Conservation (phyloP, 2,113 vertebrate species). For the Danio rerio region GRCz12tu NC_133198.1:31997501-31998000, state of each 20-base stretch:
- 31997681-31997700: conserved; percentile 61
- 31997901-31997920: background rate
- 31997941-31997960: background rate
- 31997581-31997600: conserved; percentile 70
- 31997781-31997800: background rate
- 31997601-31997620: conserved; percentile 63
- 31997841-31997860: background rate
- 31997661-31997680: conserved; percentile 73
- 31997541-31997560: conserved; percentile 75
- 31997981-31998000: background rate
- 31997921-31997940: background rate
- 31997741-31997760: conserved; percentile 22
- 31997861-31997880: background rate
- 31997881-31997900: background rate
- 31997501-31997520: conserved; percentile 88
- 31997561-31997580: conserved; percentile 70
- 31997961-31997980: background rate
- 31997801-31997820: conserved; percentile 1
- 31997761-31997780: background rate
- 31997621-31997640: conserved; percentile 71
- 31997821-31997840: background rate
- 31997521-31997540: conserved; percentile 82
- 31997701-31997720: conserved; percentile 66
- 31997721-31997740: conserved; percentile 75
- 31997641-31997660: conserved; percentile 66